Percentiles rank a stretch among this genome's conserved stretches.
Evolutionary conservation across 2,888 invertebrate species (phyloP).

Genomic region (Drosophila kuntzei): DNA sequence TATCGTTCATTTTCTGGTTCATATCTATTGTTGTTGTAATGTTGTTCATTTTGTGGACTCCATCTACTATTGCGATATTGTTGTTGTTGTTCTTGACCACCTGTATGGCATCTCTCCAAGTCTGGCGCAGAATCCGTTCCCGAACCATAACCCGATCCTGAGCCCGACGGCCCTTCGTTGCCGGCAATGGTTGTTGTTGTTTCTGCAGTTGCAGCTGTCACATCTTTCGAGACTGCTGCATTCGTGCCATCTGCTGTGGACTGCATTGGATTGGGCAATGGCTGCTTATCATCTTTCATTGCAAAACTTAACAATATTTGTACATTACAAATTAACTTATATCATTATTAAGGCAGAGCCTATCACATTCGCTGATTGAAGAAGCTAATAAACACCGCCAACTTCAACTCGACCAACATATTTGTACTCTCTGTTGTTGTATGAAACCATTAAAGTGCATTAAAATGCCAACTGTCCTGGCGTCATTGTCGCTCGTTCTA

Average conservation of each 20-base stretch:
- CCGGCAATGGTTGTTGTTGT: constrained; percentile 30
- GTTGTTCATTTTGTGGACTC: constrained; percentile 11
- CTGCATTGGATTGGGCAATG: constrained; percentile 7
- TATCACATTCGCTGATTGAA: constrained; percentile 27
- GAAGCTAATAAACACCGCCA: not conserved
- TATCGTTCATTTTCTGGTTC: not conserved
- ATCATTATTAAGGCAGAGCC: constrained; percentile 38
- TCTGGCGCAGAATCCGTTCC: constrained; percentile 16
- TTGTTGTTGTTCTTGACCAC: constrained; percentile 35
- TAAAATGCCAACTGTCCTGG: not conserved
- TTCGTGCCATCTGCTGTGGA: not conserved
- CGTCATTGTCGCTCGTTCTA: not conserved
- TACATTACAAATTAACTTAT: constrained; percentile 10
- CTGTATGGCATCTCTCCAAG: constrained; percentile 28
- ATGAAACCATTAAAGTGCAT: constrained; percentile 14
- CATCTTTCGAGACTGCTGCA: not conserved
- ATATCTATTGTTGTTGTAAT: constrained; percentile 3
- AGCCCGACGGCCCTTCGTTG: constrained; percentile 26
- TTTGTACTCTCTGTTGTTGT: constrained; percentile 39
- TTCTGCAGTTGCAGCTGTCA: constrained; percentile 2
- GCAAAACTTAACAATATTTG: constrained; percentile 39
- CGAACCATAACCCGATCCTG: constrained; percentile 24
- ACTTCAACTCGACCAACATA: constrained; percentile 13
- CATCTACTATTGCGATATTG: constrained; percentile 1
- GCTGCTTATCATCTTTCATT: constrained; percentile 19